Percentiles rank a stretch among this genome's conserved stretches.
Evolutionary conservation across 2,113 vertebrate genomes (phyloP).

Genomic region (Chloroceryle aenea): DNA sequence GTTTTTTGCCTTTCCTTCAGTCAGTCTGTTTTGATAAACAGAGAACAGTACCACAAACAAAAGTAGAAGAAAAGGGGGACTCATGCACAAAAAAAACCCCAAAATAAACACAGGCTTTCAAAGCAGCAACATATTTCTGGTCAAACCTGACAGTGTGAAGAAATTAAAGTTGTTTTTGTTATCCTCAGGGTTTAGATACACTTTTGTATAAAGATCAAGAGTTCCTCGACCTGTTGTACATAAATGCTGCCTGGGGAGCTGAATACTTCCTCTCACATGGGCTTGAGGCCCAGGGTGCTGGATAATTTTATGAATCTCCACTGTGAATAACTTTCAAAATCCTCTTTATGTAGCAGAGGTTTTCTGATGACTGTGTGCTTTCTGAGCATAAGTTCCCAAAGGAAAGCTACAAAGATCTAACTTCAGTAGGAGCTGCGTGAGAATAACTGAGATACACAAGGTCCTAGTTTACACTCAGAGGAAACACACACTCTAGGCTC

Average conservation of each 20-base stretch:
- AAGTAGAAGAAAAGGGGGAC: background rate
- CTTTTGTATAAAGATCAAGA: slow-evolving; percentile 1
- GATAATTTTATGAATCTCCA: background rate
- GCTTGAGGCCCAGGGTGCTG: background rate
- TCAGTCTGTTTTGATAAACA: slow-evolving; percentile 31
- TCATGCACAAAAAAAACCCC: background rate
- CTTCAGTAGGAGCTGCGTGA: background rate
- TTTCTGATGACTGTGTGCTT: background rate
- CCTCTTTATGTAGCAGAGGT: background rate
- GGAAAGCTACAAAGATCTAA: background rate
- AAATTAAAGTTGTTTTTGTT: slow-evolving; percentile 17
- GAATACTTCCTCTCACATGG: background rate
- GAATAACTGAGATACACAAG: background rate
- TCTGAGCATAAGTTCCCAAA: background rate
- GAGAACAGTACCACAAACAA: background rate
- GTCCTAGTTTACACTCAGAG: background rate
- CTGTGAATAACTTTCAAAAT: slow-evolving; percentile 4
- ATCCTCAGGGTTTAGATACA: slow-evolving; percentile 9
- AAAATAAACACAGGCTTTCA: slow-evolving; percentile 36
- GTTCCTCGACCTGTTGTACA: background rate
- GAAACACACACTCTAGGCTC: rapidly evolving
- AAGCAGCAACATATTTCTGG: slow-evolving; percentile 10
- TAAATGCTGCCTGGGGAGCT: background rate
- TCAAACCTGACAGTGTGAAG: background rate
- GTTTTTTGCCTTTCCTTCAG: slow-evolving; percentile 34